These are phyloP conservation scores for Noctua janthina DNA, from an alignment of 2,888 invertebrate species.

Conservation along the genomic window DNA sequence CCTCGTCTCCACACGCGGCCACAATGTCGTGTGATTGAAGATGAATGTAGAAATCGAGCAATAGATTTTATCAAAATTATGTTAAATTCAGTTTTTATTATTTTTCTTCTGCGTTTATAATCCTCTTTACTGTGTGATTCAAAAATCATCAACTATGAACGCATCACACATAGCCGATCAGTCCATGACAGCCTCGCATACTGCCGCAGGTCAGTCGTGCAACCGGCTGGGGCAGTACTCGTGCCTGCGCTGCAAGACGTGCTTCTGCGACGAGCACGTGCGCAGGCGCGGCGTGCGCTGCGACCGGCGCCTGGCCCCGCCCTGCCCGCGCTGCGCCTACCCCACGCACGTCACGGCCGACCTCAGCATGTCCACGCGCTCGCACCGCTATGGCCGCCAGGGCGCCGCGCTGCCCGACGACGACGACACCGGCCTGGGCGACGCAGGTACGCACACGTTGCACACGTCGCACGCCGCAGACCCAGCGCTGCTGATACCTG, in stretches of 20 bases:
- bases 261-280: conserved; percentile 99
- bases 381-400: conserved; percentile 97
- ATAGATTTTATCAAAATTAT: background rate
- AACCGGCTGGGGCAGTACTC: conserved; percentile 98
- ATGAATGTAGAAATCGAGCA: background rate
- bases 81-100: background rate
- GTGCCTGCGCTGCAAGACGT: conserved; percentile 98
- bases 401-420: conserved; percentile 92
- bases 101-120: background rate
- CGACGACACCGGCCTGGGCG: conserved; percentile 83
- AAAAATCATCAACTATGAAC: background rate
- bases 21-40: background rate
- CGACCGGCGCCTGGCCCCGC: conserved; percentile 85
- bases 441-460: background rate
- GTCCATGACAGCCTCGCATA: background rate
- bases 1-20: background rate
- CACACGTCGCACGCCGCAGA: background rate
- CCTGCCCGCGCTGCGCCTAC: conserved; percentile 98
- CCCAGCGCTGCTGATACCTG: background rate
- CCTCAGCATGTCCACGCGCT: conserved; percentile 98
- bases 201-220: conserved; percentile 95
- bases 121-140: background rate
- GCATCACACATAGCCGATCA: background rate
- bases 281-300: conserved; percentile 89
- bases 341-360: conserved; percentile 98